These are phyloP conservation scores for Thunnus thynnus DNA, from an alignment of 2,113 vertebrate species.

Conservation along the genomic window DNA sequence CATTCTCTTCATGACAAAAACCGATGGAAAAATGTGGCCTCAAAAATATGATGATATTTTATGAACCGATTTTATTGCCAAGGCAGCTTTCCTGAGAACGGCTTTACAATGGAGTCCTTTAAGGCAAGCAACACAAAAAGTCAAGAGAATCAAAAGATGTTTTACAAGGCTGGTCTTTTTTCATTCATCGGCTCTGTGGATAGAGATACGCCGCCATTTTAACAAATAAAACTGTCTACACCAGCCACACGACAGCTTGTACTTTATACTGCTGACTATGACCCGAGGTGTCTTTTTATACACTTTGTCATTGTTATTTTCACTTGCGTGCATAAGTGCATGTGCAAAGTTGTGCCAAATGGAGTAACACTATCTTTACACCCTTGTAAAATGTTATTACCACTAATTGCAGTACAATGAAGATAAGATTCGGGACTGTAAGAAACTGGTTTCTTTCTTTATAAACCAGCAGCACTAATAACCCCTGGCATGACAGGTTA, in stretches of 20 bases:
- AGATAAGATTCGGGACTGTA: neutral
- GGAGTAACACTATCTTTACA: neutral
- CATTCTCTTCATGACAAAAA: neutral
- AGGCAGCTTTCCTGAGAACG: slow-evolving; percentile 5
- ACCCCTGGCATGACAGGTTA: neutral
- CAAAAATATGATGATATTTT: neutral
- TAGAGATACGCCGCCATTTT: neutral
- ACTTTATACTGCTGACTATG: too few species aligned
- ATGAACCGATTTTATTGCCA: slow-evolving; percentile 10
- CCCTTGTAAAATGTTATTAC: neutral
- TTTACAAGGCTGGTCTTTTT: slow-evolving; percentile 5
- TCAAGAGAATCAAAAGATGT: neutral
- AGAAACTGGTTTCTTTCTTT: neutral
- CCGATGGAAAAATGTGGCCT: neutral
- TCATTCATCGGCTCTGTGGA: neutral
- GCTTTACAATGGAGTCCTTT: slow-evolving; percentile 20
- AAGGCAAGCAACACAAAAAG: neutral
- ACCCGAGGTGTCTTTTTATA: neutral
- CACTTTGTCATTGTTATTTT: neutral
- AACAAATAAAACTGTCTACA: neutral
- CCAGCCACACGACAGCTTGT: neutral
- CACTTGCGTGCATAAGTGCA: neutral
- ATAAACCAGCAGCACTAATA: neutral
- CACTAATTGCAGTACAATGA: neutral
- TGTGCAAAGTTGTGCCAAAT: neutral